Base-by-base conservation (phyloP, 92 coral and sea anemone genomes). In the Zoanthus sociatus region DNA sequence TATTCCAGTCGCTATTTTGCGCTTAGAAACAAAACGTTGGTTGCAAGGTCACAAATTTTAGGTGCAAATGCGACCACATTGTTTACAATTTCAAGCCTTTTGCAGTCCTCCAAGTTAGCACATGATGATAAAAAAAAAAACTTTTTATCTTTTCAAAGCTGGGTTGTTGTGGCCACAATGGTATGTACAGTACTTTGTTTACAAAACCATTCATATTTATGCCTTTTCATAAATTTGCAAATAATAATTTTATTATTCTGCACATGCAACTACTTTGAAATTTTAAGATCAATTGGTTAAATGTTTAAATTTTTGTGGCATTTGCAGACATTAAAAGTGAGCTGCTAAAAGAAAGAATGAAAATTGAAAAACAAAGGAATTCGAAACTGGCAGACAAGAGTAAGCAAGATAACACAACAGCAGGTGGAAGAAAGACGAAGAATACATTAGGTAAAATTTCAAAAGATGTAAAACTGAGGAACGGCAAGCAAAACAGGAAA, bases 401-500 rank as follows among this genome's bases (percentile, higher is more conserved):
- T 15, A 21, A 60, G 17, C 20, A 71, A 71, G 47, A 9, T 21
- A 18, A 17, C 10, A 18, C 9, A 26, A 20, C 31, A 66, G 8
- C 71, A 66, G 15, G 64, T 56, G 64, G 72, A 18, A 77, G 46
- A 18, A 77, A 32, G 64, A 77, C 17, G 76, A 71, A 71, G 48
- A 33, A 37, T 71, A 21, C 9, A 42, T 0, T 4, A 32, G 15
- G 31, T 8, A 16, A 2, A 10, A 31, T 21, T 68, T 17, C 0
- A 69, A 69, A 37, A 11, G 47, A 71, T 5, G 13, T 71, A 71
- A 71, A 71, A n/a, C 76, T 3, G 31, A 71, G 50, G 76, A 71
- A 71, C 0, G 76, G 50, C 14, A 71, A 9, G 76, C 76, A 31
- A 71, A 71, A 16, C 32, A 33, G 76, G 32, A 71, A 71, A 42